Base-by-base conservation (phyloP, 2,797 vertebrate genomes). In the Leuciscus waleckii region DNA sequence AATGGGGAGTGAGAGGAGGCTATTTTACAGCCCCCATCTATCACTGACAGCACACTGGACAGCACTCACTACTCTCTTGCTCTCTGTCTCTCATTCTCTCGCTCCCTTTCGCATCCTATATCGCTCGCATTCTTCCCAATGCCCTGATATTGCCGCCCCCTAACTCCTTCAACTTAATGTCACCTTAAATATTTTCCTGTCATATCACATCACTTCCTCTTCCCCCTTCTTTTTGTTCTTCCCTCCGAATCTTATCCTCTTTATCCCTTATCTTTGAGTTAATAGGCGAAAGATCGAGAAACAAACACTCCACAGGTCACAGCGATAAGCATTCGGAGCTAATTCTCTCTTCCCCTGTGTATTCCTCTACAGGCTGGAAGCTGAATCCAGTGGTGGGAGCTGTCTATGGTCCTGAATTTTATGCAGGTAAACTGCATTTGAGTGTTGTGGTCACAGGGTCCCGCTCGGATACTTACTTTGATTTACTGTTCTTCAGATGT, bases 331-430 rank as follows among this genome's bases (percentile, higher is more conserved):
- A 87, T 46, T 85, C 75, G 69, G 61, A 76, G 46, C 77, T 86
- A 87, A 81, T 88, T 81, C 68, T 61, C 79, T 82, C 77, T 83
- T 87, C 81, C 80, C 77, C 79, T 87, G 78, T 89, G 79, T 90
- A 87, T 87, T 87, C 78, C 68, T 74, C 65, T 83, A 70, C 75
- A 99, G 98, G 97, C 92, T 99, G 98, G 98, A 99, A 99, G 94
- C 95, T 99, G 92, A 99, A 98, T 88, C 98, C 98, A 0, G 97
- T 99, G 90, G 97, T 99, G 13, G 98, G 98, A 90, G 97, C 98
- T 3, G 98, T 99, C 93, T 99, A 99, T 1, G 95, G 97, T 90
- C 98, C 98, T 4, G 98, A 99, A 92, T 96, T 99, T 93, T 99
- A 99, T 88, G 96, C 98, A 90, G 98, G 98, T 99, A 96, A 86